Evolutionary conservation across 2,113 vertebrate genomes (phyloP), one percentile per base, ranked within the genome.

Genomic region (Heterochromis multidens): DNA sequence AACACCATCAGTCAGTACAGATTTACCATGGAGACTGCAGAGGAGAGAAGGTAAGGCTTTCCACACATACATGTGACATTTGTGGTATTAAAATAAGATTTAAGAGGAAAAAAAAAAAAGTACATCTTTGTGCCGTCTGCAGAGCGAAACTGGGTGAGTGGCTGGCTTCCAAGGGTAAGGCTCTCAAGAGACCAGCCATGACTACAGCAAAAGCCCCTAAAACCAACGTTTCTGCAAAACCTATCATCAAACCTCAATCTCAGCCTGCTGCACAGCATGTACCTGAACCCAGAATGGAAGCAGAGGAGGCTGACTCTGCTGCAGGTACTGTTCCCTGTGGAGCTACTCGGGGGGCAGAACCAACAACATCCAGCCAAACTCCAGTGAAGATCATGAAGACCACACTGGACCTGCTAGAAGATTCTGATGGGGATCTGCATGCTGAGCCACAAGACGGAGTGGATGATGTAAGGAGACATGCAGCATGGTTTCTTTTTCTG

Each of bases 71-170:
- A 21, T 29, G 0, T 3, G 0, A 31, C 27, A 5, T 77, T 76
- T 58, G 1, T 3, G 52, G 11, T 33, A n/a, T 52, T 21, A 52
- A 6, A 72, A 29, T 49, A 29, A 49, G 27, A 49, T 3, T 37
- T 9, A 2, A 4, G 7, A 40, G 11, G 3, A 9, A 2, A 16
- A 8, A 31, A 62, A 62, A 35, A 1, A 1, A 27, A 19, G 46
- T 65, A 19, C 43, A 1, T 43, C 17, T 19, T 8, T 58, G 7
- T 80, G 29, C 79, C 5, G 86, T 76, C 43, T 40, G 12, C 86
- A 99, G 98, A 94, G 92, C 93, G 84, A 97, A 95, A 78, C 92
- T 98, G 77, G 94, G 93, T 5, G 95, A 96, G 52, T 98, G 98
- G 97, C 94, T 93, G 62, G 88, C 95, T 29, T 93, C 92, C n/a